A percentile compares a stretch with the other conserved stretches of the same genome.
Evolutionary conservation across 2,797 vertebrate genomes (phyloP).

Genomic region (Epinephelus awoara): DNA sequence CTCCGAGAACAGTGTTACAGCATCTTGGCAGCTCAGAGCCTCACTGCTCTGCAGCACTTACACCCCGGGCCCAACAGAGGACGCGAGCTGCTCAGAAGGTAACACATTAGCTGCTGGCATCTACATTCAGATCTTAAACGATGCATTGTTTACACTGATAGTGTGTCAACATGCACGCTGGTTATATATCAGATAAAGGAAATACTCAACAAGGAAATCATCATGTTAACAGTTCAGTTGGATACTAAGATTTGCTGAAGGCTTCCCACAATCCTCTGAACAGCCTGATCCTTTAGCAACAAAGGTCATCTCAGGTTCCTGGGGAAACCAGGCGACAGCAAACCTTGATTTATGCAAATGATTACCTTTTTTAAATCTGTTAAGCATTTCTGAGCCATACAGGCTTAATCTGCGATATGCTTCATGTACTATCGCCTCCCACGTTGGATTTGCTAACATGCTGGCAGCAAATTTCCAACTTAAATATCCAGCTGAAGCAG

Average conservation of each 20-base stretch:
- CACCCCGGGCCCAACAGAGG: constrained; percentile 62
- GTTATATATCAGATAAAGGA: neutral
- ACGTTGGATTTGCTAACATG: neutral
- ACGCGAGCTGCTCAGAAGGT: constrained; percentile 82
- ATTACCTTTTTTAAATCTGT: too few species aligned
- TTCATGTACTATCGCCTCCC: neutral
- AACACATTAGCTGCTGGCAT: neutral
- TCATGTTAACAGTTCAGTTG: too few species aligned
- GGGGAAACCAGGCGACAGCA: too few species aligned
- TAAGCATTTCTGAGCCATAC: neutral
- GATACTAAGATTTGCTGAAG: neutral
- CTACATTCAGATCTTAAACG: neutral
- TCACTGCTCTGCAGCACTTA: constrained; percentile 76
- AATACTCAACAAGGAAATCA: neutral
- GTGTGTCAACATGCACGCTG: neutral
- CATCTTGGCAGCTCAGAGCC: constrained; percentile 72
- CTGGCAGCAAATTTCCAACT: neutral
- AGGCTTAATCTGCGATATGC: neutral
- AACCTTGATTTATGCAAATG: too few species aligned
- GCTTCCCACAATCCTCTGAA: neutral
- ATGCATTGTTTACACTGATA: neutral
- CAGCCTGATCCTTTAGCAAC: neutral
- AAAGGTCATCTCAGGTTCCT: neutral
- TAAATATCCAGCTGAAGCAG: constrained; percentile 10
- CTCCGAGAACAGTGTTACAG: constrained; percentile 80